These are phyloP conservation scores for Cephus nigrinus DNA, from an alignment of 2,888 invertebrate species.

Conservation along the genomic window DNA sequence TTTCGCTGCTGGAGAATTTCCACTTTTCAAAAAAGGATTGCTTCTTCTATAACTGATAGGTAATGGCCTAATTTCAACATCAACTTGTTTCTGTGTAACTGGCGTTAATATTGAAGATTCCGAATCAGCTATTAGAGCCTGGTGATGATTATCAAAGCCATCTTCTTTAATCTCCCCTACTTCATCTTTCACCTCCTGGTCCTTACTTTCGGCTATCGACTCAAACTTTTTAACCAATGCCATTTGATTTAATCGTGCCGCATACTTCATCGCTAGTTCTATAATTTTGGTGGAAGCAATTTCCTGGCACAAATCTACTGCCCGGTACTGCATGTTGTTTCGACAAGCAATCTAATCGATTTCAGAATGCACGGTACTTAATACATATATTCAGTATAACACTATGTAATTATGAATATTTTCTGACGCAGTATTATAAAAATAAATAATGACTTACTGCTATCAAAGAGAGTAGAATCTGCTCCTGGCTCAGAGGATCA, in stretches of 20 bases:
- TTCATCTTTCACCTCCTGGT: constrained; percentile 50
- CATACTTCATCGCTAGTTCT: constrained; percentile 90
- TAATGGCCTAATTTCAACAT: constrained; percentile 56
- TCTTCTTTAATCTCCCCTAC: constrained; percentile 41
- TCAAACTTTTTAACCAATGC: constrained; percentile 82
- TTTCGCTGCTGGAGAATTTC: constrained; percentile 47
- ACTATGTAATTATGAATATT: background rate
- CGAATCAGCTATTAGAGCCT: constrained; percentile 25
- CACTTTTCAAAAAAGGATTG: constrained; percentile 68
- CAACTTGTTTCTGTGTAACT: constrained; percentile 33
- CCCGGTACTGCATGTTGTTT: constrained; percentile 85
- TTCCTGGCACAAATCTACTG: constrained; percentile 86
- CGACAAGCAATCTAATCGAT: constrained; percentile 80
- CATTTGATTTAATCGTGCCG: constrained; percentile 80
- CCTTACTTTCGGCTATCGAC: constrained; percentile 53
- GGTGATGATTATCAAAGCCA: constrained; percentile 26
- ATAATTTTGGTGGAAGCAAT: constrained; percentile 82
- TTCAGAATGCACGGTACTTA: constrained; percentile 19
- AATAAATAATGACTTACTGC: constrained; percentile 73
- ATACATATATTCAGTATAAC: background rate
- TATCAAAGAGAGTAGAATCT: constrained; percentile 89
- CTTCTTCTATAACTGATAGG: constrained; percentile 48
- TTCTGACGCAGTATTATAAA: constrained; percentile 2
- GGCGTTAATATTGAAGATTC: constrained; percentile 40
- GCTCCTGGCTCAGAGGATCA: constrained; percentile 74